Conservation (phyloP, 2,797 vertebrate genomes). For the Sitta carolinensis region DNA sequence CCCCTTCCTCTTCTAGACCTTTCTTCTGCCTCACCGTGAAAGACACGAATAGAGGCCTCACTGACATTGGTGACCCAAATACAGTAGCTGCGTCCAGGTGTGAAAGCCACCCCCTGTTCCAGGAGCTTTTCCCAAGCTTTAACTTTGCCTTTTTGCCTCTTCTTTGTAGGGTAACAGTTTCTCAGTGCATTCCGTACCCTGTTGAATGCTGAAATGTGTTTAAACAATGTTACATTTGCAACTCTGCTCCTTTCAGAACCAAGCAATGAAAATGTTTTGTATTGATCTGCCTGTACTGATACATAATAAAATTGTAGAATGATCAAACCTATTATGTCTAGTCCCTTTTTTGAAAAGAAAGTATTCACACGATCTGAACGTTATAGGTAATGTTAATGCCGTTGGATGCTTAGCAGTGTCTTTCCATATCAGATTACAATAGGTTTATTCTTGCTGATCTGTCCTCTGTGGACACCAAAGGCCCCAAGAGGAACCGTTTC, state of each 20-base stretch:
- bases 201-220: background rate
- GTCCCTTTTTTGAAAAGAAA: background rate
- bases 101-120: background rate
- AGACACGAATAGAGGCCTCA: background rate
- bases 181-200: background rate
- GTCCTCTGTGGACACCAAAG: background rate
- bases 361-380: accelerated
- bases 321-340: background rate
- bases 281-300: constrained; percentile 13
- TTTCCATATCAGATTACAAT: background rate
- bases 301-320: constrained; percentile 45
- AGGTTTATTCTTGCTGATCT: background rate
- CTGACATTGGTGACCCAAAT: background rate
- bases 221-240: background rate
- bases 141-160: background rate
- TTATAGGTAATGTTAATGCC: background rate
- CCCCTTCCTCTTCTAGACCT: background rate
- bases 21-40: background rate
- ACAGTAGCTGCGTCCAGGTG: background rate
- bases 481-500: background rate
- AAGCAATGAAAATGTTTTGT: background rate
- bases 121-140: background rate
- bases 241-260: background rate
- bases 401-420: background rate
- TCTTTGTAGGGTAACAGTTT: background rate